phyloP scores from a whole-genome alignment of 2,113 vertebrate species.

The Astur gentilis region DNA sequence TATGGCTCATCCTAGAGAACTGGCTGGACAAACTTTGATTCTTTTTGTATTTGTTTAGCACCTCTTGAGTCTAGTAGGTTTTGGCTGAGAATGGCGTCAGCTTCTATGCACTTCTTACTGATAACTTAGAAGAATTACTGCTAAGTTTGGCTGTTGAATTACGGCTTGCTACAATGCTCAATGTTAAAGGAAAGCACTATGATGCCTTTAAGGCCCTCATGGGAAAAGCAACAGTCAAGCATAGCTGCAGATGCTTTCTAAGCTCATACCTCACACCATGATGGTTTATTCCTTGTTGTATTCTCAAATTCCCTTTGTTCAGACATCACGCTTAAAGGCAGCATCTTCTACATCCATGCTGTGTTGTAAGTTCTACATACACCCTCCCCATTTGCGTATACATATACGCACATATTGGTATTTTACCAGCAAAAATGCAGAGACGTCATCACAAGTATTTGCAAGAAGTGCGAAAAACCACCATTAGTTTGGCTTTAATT shows the following conservation, averaged over 20 bases:
- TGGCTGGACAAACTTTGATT: background rate
- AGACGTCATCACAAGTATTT: accelerated
- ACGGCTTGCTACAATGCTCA: background rate
- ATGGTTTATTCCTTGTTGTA: background rate
- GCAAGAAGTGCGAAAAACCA: background rate
- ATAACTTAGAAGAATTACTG: background rate
- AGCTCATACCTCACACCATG: background rate
- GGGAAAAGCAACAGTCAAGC: background rate
- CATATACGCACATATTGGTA: background rate
- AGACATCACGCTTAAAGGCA: background rate
- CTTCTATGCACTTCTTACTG: background rate
- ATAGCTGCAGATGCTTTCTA: background rate
- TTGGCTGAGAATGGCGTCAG: background rate
- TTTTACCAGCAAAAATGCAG: background rate
- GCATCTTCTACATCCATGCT: accelerated
- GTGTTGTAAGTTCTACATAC: background rate
- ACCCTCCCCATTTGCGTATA: background rate
- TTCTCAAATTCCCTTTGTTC: background rate
- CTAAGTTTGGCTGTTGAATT: background rate
- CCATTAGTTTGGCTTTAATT: background rate
- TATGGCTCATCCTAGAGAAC: background rate
- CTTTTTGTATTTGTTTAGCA: background rate
- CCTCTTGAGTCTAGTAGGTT: background rate
- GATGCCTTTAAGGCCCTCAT: background rate
- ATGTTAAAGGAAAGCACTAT: background rate